Percentiles rank a stretch among this genome's conserved stretches.
phyloP scores from a whole-genome alignment of 1,140 invertebrate genomes.

The Drosophila subpulchrella region DNA sequence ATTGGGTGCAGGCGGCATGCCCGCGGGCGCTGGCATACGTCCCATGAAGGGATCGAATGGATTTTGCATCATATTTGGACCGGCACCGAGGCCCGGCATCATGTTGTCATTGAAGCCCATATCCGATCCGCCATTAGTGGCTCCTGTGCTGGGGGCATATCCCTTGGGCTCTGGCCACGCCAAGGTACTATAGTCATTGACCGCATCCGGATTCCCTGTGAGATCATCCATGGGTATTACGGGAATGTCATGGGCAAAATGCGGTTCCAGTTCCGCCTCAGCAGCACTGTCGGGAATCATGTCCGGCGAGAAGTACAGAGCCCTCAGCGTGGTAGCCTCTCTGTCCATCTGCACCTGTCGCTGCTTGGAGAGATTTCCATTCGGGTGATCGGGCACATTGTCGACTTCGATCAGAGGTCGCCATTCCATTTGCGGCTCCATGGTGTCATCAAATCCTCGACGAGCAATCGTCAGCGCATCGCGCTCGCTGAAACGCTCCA shows the following conservation, averaged over 20 bases:
- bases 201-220: conserved; percentile 91
- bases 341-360: conserved; percentile 93
- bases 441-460: conserved; percentile 91
- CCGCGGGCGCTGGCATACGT: conserved; percentile 16
- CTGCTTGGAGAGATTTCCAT: conserved; percentile 93
- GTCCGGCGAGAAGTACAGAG: conserved; percentile 93
- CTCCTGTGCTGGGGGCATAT: conserved; percentile 78
- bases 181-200: conserved; percentile 90
- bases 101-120: conserved; percentile 70
- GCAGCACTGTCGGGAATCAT: conserved; percentile 94
- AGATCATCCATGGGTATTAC: conserved; percentile 95
- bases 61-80: conserved; percentile 70
- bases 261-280: conserved; percentile 93
- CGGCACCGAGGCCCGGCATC: conserved; percentile 84
- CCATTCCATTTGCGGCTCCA: conserved; percentile 92
- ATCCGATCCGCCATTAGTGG: conserved; percentile 11
- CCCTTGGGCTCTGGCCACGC: conserved; percentile 93
- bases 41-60: conserved; percentile 65
- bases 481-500: conserved; percentile 94
- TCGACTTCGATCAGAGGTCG: conserved; percentile 88
- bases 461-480: conserved; percentile 91
- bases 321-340: conserved; percentile 92
- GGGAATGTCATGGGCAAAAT: conserved; percentile 90
- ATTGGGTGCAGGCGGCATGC: conserved; percentile 22
- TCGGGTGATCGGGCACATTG: conserved; percentile 86